phyloP scores from a whole-genome alignment of 1,140 invertebrate species.

The Meloidogyne floridensis region DNA sequence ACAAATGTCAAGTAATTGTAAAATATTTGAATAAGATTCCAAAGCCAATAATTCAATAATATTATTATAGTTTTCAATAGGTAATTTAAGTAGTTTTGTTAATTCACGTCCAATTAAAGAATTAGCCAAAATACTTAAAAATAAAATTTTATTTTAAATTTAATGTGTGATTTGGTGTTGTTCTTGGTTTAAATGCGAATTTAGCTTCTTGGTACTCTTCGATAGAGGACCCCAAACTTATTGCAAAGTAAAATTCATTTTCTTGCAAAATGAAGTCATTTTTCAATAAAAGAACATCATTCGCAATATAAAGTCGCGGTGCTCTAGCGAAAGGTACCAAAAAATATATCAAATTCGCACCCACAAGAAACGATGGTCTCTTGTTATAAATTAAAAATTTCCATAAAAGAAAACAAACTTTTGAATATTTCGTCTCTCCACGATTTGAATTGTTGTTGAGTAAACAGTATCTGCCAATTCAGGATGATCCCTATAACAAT shows the following conservation, averaged over 20 bases:
- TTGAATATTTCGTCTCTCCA: slow-evolving; percentile 76
- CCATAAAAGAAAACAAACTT: not conserved
- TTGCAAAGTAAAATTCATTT: too few species aligned
- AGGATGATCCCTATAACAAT: slow-evolving; percentile 89
- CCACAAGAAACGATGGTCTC: too few species aligned
- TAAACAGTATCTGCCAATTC: slow-evolving; percentile 94
- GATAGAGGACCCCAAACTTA: too few species aligned
- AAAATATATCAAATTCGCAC: too few species aligned
- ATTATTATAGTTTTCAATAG: slow-evolving; percentile 88
- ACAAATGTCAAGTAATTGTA: slow-evolving; percentile 85
- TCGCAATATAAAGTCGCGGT: too few species aligned
- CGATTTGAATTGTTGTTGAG: slow-evolving; percentile 81
- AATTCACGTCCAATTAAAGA: slow-evolving; percentile 86
- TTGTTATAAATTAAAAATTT: not conserved
- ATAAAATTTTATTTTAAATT: not conserved
- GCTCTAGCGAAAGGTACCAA: too few species aligned
- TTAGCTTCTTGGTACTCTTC: too few species aligned
- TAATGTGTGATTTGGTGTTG: too few species aligned
- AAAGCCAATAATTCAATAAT: slow-evolving; percentile 78
- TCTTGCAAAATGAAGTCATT: too few species aligned
- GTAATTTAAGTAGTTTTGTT: slow-evolving; percentile 86
- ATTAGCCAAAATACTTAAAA: slow-evolving; percentile 74
- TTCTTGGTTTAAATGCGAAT: too few species aligned
- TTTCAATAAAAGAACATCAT: too few species aligned
- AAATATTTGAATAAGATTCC: slow-evolving; percentile 80